Evolutionary conservation across 2,888 invertebrate genomes (phyloP).

Genomic region (Rotaria socialis): DNA sequence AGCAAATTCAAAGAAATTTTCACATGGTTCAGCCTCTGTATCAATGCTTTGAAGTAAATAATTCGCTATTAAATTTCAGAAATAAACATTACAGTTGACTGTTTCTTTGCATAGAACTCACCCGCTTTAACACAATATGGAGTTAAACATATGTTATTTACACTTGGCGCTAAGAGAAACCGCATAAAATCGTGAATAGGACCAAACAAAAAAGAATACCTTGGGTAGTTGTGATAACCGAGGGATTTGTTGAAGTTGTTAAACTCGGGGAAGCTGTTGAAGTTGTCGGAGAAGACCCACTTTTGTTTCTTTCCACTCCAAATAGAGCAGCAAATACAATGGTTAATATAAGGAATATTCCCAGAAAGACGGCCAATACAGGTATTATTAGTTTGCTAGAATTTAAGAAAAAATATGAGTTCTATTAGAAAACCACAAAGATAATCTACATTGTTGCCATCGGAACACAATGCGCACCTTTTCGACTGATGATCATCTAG

Average conservation of each 20-base stretch:
- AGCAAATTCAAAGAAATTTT: slow-evolving; percentile 43
- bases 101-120: neutral
- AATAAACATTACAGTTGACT: neutral
- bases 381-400: too few species aligned
- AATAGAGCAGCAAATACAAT: neutral
- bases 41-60: slow-evolving; percentile 23
- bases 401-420: neutral
- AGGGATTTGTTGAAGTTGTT: too few species aligned
- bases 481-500: neutral
- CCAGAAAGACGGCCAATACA: neutral
- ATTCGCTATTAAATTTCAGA: slow-evolving; percentile 14
- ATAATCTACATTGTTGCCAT: too few species aligned
- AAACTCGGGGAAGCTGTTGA: too few species aligned
- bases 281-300: too few species aligned
- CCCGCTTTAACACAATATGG: slow-evolving; percentile 33
- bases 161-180: too few species aligned
- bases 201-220: too few species aligned
- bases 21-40: slow-evolving; percentile 11
- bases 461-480: neutral
- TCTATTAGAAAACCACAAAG: too few species aligned
- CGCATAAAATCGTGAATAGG: too few species aligned
- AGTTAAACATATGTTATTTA: neutral
- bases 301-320: neutral
- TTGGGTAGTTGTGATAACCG: too few species aligned
- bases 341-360: neutral